A percentile compares a stretch with the other conserved stretches of the same genome.
Conservation (phyloP, 2,888 invertebrate genomes). For the Heliconius cydno region DNA sequence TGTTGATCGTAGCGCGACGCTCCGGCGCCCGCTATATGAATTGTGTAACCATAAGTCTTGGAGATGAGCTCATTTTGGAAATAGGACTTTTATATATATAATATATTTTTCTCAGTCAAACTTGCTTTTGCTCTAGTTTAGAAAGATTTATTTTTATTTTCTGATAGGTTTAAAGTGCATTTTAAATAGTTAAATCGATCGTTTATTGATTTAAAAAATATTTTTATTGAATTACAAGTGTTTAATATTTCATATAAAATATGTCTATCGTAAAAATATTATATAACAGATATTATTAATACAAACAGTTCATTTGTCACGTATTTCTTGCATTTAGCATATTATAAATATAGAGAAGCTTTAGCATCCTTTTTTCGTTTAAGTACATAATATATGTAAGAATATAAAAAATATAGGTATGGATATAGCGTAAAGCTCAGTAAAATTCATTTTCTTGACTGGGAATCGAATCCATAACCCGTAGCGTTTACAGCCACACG, state of each 20-base stretch:
- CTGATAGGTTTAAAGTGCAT: neutral
- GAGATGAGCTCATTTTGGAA: constrained; percentile 42
- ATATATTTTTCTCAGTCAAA: constrained; percentile 1
- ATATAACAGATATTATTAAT: no score
- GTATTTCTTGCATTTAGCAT: neutral
- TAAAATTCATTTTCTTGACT: no score
- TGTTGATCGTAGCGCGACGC: constrained; percentile 42
- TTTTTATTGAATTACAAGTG: neutral
- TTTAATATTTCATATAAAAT: no score
- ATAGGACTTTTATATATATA: constrained; percentile 26
- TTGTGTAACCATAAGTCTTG: constrained; percentile 47
- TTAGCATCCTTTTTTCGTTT: neutral
- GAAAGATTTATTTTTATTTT: neutral
- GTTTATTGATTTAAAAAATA: neutral
- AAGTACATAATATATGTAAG: neutral
- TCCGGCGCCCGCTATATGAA: constrained; percentile 49
- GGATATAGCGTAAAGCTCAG: no score
- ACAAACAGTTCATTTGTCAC: neutral
- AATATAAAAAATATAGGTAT: no score
- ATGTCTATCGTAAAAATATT: no score
- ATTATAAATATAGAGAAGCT: neutral
- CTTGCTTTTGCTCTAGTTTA: neutral
- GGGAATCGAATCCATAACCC: no score
- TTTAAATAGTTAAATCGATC: neutral
- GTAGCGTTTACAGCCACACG: no score